These are phyloP conservation scores for Sebastes hubbsi DNA, from an alignment of 2,797 vertebrate species.

Conservation along the genomic window DNA sequence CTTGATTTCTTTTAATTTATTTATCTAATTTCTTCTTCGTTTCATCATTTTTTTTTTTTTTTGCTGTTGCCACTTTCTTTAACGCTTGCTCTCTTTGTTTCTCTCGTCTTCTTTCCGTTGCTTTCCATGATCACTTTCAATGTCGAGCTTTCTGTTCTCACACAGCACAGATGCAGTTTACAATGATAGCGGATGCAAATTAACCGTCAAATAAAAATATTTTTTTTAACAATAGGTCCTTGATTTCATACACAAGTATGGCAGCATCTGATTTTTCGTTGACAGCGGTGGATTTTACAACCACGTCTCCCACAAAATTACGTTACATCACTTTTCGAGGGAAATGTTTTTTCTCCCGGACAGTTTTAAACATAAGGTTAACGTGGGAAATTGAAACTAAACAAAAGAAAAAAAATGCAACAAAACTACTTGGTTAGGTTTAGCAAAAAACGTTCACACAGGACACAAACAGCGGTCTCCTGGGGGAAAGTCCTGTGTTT, in stretches of 20 bases:
- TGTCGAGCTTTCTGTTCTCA: not conserved
- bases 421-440: too few species aligned
- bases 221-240: not conserved
- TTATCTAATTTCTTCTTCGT: not conserved
- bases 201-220: not conserved
- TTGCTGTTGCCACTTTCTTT: not conserved
- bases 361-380: too few species aligned
- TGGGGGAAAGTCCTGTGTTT: too few species aligned
- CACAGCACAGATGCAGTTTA: not conserved
- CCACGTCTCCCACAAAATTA: too few species aligned
- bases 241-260: not conserved
- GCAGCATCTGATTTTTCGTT: not conserved
- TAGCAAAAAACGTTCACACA: too few species aligned
- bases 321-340: not conserved
- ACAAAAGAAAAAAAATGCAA: too few species aligned
- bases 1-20: constrained; percentile 15
- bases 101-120: not conserved
- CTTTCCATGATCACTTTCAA: not conserved
- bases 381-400: too few species aligned
- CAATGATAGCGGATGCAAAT: not conserved
- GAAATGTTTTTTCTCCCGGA: not conserved
- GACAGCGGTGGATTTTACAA: not conserved
- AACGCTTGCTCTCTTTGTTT: not conserved
- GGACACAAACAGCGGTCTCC: too few species aligned
- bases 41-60: not conserved